These are phyloP conservation scores for Cryptomyrus ogoouensis DNA, from an alignment of 2,113 vertebrate species.

Conservation along the genomic window DNA sequence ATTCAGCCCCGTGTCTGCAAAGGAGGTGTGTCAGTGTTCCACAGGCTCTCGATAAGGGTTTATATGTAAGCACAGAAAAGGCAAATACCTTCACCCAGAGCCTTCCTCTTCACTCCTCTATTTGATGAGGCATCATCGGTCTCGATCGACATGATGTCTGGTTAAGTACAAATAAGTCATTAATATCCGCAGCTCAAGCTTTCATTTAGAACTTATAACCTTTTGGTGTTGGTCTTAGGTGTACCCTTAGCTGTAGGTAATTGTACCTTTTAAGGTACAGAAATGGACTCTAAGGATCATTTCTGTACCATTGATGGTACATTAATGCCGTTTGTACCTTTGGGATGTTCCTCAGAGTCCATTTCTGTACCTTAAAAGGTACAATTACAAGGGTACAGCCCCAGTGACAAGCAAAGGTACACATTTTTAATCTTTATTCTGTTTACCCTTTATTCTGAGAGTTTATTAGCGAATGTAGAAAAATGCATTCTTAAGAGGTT, in stretches of 20 bases:
- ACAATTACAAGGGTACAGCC: too few species aligned
- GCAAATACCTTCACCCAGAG: conserved; percentile 53
- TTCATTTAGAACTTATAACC: neutral
- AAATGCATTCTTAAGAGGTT: neutral
- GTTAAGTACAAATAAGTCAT: neutral
- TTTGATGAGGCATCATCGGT: conserved; percentile 12
- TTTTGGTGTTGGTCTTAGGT: neutral
- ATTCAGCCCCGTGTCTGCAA: neutral
- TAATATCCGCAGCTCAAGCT: neutral
- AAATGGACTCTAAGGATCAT: too few species aligned
- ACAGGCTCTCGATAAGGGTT: neutral
- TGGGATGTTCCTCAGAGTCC: too few species aligned
- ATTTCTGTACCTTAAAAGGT: too few species aligned
- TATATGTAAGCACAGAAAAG: neutral
- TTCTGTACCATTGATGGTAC: too few species aligned
- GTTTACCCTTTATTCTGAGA: too few species aligned
- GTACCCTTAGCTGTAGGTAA: too few species aligned
- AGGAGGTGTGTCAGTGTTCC: too few species aligned
- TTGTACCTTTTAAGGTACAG: too few species aligned
- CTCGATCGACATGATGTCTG: conserved; percentile 26
- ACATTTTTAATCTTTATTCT: too few species aligned
- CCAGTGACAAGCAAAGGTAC: too few species aligned
- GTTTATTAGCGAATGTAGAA: neutral
- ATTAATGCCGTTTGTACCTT: too few species aligned
- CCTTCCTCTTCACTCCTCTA: conserved; percentile 57